Evolutionary conservation across 2,888 invertebrate species (phyloP), one percentile per base, ranked within the genome.

Genomic region (Leucozona laternaria): DNA sequence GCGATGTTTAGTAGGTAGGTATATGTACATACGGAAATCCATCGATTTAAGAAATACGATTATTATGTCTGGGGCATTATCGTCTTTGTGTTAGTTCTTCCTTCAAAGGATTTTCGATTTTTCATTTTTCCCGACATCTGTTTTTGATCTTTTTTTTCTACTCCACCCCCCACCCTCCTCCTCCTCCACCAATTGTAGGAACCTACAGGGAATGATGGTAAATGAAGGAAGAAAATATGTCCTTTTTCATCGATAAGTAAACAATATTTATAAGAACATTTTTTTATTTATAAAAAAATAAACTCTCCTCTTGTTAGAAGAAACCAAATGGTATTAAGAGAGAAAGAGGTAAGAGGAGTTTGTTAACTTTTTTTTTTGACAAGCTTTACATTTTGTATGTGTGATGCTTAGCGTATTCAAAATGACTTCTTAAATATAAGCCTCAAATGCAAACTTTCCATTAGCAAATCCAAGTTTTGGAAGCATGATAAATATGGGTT

Each of bases 11-110:
- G 34, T 20, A 58, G 66, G 43, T 20, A 55, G 11, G 62, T 66
- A 70, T n/a, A 2, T 0, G 7, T 43, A 43, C 43, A 64, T 34
- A 84, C 75, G 76, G 76, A 84, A 76, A 76, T 79, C 79, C 45
- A 76, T 84, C 84, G 80, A 84, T 79, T 84, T 76, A 80, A 37
- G 57, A 72, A 79, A 80, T 71, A 53, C 53, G 37, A 68, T 68
- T 68, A 50, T 68, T 37, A 84, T 76, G 76, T 84, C 83, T 84
- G 70, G 75, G 57, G 31, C 55, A 71, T 79, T 84, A 70, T 84
- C 28, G 22, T 37, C 37, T 13, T 37, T 34, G 58, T 58, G 37
- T 25, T 71, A 15, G 11, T 50, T n/a, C 10, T 40, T 78, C 40
- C 40, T 48, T 60, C n/a, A 43, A 7, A 8, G 37, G n/a, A 11